Evolutionary conservation across 2,113 vertebrate species (phyloP).

Genomic region (Melanotaenia duboulayi): DNA sequence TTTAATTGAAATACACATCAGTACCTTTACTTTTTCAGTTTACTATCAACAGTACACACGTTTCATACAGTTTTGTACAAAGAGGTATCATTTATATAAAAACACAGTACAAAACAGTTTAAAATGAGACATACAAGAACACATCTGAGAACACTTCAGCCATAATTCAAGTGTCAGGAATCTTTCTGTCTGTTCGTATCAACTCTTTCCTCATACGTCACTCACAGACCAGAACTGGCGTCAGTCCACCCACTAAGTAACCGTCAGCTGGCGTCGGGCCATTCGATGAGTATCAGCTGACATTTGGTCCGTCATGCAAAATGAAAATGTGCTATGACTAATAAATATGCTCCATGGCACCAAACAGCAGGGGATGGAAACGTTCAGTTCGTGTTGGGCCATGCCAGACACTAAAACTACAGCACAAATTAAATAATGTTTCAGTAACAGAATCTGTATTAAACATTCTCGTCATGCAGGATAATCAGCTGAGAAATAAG

Average conservation of each 20-base stretch:
- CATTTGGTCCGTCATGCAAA: slow-evolving; percentile 56
- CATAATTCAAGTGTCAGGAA: slow-evolving; percentile 83
- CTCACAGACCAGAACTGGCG: slow-evolving; percentile 37
- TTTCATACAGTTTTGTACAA: slow-evolving; percentile 74
- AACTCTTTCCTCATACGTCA: slow-evolving; percentile 23
- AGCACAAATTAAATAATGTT: slow-evolving; percentile 67
- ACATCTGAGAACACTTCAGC: slow-evolving; percentile 73
- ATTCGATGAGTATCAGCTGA: slow-evolving; percentile 39
- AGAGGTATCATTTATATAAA: slow-evolving; percentile 80
- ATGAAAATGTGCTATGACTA: slow-evolving; percentile 73
- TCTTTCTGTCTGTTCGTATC: slow-evolving; percentile 49
- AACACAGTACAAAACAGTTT: slow-evolving; percentile 71
- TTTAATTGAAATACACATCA: slow-evolving; percentile 68
- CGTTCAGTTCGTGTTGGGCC: slow-evolving; percentile 18
- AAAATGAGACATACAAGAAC: slow-evolving; percentile 65
- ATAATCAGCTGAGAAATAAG: slow-evolving; percentile 78
- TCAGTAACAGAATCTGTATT: slow-evolving; percentile 65
- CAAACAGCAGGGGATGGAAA: slow-evolving; percentile 19
- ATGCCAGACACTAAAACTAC: slow-evolving; percentile 37
- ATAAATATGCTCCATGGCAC: slow-evolving; percentile 69
- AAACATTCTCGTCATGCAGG: slow-evolving; percentile 81
- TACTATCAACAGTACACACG: slow-evolving; percentile 63
- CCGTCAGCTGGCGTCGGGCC: slow-evolving; percentile 20
- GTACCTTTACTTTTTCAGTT: slow-evolving; percentile 56
- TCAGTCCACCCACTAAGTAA: slow-evolving; percentile 27